Conservation (phyloP, 2,113 vertebrate species). For the Ptilorrhoa leucosticta region DNA sequence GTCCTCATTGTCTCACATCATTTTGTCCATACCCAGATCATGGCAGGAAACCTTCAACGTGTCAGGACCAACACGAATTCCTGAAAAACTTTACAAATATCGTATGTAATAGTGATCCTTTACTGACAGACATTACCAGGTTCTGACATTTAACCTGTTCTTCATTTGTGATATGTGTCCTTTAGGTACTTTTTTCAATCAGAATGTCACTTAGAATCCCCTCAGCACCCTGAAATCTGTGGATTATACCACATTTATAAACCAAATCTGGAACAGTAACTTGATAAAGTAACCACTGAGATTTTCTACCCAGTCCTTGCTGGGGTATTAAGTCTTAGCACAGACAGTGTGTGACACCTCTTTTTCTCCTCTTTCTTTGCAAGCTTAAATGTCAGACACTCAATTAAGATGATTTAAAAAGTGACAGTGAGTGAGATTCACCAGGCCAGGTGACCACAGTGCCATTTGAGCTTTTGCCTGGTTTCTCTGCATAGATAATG, state of each 20-base stretch:
- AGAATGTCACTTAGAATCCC: background rate
- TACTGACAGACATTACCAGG: background rate
- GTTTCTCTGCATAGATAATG: background rate
- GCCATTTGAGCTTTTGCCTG: background rate
- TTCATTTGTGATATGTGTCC: background rate
- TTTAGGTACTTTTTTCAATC: background rate
- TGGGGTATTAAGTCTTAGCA: background rate
- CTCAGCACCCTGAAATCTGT: background rate
- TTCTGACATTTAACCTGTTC: background rate
- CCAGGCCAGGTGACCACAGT: background rate
- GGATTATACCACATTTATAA: background rate
- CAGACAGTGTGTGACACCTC: background rate
- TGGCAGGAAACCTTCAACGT: background rate
- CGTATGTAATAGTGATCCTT: background rate
- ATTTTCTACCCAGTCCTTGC: background rate
- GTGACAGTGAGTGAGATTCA: background rate
- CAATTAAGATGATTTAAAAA: background rate
- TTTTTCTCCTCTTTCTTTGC: background rate
- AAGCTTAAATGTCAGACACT: background rate
- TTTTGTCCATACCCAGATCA: background rate
- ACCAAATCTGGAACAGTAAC: background rate
- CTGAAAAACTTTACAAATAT: background rate
- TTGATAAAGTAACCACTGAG: background rate
- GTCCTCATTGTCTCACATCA: background rate
- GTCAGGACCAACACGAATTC: rapidly evolving